Base-by-base conservation (phyloP, 2,797 vertebrate species). In the Acrossocheilus fasciatus region DNA sequence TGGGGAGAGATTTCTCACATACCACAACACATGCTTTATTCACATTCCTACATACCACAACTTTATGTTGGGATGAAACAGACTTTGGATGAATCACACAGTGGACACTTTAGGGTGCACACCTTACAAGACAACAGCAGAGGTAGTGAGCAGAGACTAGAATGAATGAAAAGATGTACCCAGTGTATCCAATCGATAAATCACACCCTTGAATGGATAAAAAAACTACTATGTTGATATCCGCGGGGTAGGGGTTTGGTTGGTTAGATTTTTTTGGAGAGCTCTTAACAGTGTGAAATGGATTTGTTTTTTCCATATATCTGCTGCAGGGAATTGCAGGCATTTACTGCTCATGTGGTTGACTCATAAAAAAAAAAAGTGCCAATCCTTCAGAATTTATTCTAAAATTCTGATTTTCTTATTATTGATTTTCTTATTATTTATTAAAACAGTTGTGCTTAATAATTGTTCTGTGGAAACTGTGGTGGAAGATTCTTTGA, bases 121-220 rank as follows among this genome's bases (percentile, higher is more conserved):
- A 59, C 62, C 64, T 77, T 45, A 81, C 66, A 79, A 52, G 79
- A 70, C 68, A 82, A 30, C 54, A 39, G 12, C 14, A 74, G 54
- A 84, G 78, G 59, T 59, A 30, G 34, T 34, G 36, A 80, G 39
- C 74, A 82, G 41, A 87, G 39, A 82, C 81, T 54, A 9, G 34
- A 70, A 54, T 75, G 73, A 87, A 82, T 84, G 12, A 52, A 47
- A 26, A 79, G 66, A 70, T 41, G 9, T 17, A 62, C 73, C 34
- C 43, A 73, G 62, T 34, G 62, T n/a, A 50, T 14, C 54, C 30
- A 69, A 64, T 86, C 86, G 36, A 76, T 89, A 84, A 81, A 84
- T 17, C 62, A 18, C 34, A 43, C 4, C 66, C 45, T 52, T n/a
- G 59, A 87, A 64, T 83, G 54, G 36, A 62, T 59, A 30, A 83